Evolutionary conservation across 2,888 invertebrate species (phyloP).

Genomic region (Eupithecia subumbrata): DNA sequence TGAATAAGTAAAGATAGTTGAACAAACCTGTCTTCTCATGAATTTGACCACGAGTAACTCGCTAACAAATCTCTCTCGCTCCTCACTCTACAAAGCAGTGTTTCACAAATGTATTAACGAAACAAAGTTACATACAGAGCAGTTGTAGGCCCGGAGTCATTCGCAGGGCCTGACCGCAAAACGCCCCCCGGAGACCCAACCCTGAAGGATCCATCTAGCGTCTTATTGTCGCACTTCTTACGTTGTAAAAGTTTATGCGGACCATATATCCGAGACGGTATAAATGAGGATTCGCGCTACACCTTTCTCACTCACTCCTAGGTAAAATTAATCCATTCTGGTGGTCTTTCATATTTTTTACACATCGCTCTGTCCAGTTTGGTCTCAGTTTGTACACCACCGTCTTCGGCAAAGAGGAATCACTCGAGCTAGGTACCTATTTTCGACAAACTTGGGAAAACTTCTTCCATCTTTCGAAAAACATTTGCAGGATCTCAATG

Average conservation of each 20-base stretch:
- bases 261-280: constrained; percentile 22
- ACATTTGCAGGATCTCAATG: neutral
- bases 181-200: constrained; percentile 62
- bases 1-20: no score
- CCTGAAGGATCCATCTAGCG: constrained; percentile 34
- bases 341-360: neutral
- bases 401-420: constrained; percentile 8
- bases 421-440: neutral
- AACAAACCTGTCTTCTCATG: no score
- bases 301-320: neutral
- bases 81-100: constrained; percentile 40
- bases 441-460: neutral
- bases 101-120: constrained; percentile 56
- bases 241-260: constrained; percentile 36
- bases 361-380: neutral
- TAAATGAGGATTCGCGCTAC: constrained; percentile 23
- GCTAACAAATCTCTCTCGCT: no score
- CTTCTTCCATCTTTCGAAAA: neutral
- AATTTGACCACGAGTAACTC: no score
- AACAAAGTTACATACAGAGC: constrained; percentile 66
- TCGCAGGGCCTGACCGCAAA: constrained; percentile 70
- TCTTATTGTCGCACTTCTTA: constrained; percentile 37
- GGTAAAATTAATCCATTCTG: neutral
- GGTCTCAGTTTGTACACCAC: neutral
- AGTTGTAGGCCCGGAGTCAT: constrained; percentile 65